Evolutionary conservation across 2,797 vertebrate species (phyloP), one percentile per base, ranked within the genome.

Genomic region (Crenichthys baileyi): DNA sequence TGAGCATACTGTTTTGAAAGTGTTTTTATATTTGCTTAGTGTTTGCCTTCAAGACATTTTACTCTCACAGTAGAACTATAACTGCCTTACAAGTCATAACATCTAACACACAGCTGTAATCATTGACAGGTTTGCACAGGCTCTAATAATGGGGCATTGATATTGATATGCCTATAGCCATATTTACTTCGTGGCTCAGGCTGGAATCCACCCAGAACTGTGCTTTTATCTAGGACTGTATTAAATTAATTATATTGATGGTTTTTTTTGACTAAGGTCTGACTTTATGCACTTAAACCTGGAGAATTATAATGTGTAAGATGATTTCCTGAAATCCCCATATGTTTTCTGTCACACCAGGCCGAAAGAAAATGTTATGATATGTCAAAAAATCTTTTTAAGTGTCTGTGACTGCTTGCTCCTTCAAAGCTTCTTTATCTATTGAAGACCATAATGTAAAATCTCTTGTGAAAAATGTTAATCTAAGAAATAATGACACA

Each of bases 281-380:
- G 67, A 48, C 12, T 46, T 1, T 16, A 70, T 70, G 24, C 44
- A 46, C 41, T 46, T n/a, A 70, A 70, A 24, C 24, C n/a, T 70
- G 16, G 41, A 70, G 67, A 24, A 48, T 24, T 70, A 26, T 48
- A 41, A 70, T 22, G 46, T 46, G 24, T n/a, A 44, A 46, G 67
- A 70, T 24, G 36, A 24, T 41, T 41, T 67, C 36, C 70, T 46
- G 63, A 74, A 44, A 65, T 82, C 83, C 76, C 85, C 5, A 41
- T 77, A 74, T 84, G 61, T 76, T 81, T 77, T 70, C 77, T 80
- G 83, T 84, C 82, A 87, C 83, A 79, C 55, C n/a, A 41, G 63
- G 36, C 63, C 11, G 22, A 39, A 63, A 8, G 6, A 65, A 36
- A 55, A 22, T 55, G 53, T 55, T 24, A 75, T 70, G 7, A 31